A percentile compares a stretch with the other conserved stretches of the same genome.
Conservation (phyloP, 2,888 invertebrate species). For the Papilio demoleus region DNA sequence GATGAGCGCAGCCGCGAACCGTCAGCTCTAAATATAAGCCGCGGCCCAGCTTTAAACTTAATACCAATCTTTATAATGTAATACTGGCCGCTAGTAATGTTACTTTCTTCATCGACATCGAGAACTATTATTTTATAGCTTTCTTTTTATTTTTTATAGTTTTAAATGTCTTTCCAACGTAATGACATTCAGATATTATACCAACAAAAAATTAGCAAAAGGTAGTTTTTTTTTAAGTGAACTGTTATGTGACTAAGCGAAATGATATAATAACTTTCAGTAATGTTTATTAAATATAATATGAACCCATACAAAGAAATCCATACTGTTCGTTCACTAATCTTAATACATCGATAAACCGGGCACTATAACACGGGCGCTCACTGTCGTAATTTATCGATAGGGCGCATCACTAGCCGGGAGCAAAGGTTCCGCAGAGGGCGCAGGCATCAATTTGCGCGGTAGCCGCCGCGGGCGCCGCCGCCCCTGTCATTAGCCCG, state of each 20-base stretch:
- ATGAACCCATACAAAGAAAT: constrained; percentile 22
- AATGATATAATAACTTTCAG: too few relatives aligned
- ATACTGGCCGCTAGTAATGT: constrained; percentile 72
- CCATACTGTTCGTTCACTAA: constrained; percentile 15
- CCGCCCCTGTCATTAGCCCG: constrained; percentile 81
- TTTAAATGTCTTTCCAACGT: not conserved
- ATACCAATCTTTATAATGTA: constrained; percentile 81
- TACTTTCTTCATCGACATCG: constrained; percentile 65
- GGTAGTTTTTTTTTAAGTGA: not conserved
- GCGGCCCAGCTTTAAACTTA: constrained; percentile 74
- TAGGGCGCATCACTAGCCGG: constrained; percentile 78
- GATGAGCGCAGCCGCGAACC: constrained; percentile 64
- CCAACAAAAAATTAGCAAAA: not conserved
- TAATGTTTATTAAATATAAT: not conserved
- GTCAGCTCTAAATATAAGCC: constrained; percentile 73
- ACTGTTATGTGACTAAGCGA: not conserved
- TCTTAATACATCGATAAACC: constrained; percentile 35
- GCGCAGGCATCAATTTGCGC: constrained; percentile 83
- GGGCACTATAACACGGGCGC: constrained; percentile 50
- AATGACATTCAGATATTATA: not conserved
- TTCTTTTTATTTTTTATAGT: not conserved
- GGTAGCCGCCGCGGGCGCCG: constrained; percentile 82
- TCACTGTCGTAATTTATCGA: constrained; percentile 75
- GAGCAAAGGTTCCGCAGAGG: constrained; percentile 80
- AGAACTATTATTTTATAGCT: constrained; percentile 59